Evolutionary conservation across 2,888 invertebrate species (phyloP).

Genomic region (Rhopalosiphum nymphaeae): DNA sequence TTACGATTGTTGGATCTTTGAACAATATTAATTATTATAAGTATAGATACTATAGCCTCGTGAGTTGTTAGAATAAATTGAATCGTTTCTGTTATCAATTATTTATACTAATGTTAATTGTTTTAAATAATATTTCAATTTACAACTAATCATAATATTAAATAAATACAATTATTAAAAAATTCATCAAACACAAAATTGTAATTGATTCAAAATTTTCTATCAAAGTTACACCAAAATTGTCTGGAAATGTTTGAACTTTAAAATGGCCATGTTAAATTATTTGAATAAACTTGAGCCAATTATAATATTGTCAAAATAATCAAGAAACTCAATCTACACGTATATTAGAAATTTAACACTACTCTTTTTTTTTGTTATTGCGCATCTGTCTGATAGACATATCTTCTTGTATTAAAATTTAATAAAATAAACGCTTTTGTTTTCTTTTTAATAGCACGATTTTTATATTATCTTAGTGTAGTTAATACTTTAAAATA

Average conservation of each 20-base stretch:
- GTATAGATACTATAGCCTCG: neutral
- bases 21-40: neutral
- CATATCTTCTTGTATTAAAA: neutral
- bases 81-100: neutral
- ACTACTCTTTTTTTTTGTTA: neutral
- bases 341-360: neutral
- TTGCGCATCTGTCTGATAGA: neutral
- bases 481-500: neutral
- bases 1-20: neutral
- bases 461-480: neutral
- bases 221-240: neutral
- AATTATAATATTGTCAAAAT: neutral
- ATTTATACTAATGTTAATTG: neutral
- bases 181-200: neutral
- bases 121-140: neutral
- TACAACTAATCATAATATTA: neutral
- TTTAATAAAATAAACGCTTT: neutral
- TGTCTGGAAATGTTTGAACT: neutral
- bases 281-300: neutral
- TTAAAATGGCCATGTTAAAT: neutral
- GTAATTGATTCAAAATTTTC: neutral
- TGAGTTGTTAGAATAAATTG: neutral
- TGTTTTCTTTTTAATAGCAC: neutral
- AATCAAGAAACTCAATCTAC: neutral
- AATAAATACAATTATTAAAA: neutral